Percentiles rank a stretch among this genome's conserved stretches.
Conservation (phyloP, 2,113 vertebrate genomes). For the Ptychochromis oligacanthus region DNA sequence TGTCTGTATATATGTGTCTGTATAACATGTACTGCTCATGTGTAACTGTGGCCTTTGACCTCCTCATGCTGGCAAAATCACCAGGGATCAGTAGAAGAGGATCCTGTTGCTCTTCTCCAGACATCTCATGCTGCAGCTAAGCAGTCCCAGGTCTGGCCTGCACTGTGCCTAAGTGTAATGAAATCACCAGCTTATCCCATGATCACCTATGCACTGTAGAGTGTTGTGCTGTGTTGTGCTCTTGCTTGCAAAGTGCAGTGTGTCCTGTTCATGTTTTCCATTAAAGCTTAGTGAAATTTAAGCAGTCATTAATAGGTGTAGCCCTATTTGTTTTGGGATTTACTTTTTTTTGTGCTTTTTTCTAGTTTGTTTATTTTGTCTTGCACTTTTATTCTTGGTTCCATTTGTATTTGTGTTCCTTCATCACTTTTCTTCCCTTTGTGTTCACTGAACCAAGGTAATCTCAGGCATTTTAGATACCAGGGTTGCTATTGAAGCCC, state of each 20-base stretch:
- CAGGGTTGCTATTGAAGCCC: background rate
- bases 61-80: conserved; percentile 62
- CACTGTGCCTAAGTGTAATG: conserved; percentile 49
- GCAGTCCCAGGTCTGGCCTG: conserved; percentile 82
- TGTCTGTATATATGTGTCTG: background rate
- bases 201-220: conserved; percentile 14
- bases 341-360: background rate
- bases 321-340: background rate
- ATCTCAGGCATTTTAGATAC: background rate
- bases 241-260: conserved; percentile 43
- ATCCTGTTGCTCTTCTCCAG: conserved; percentile 77
- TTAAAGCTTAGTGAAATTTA: background rate
- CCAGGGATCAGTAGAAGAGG: conserved; percentile 84
- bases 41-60: conserved; percentile 74
- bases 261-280: conserved; percentile 2
- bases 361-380: background rate
- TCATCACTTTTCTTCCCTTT: background rate
- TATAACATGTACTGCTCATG: conserved; percentile 19
- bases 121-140: conserved; percentile 76
- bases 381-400: background rate
- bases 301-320: background rate
- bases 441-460: background rate
- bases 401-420: background rate
- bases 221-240: conserved; percentile 40
- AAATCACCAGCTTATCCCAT: conserved; percentile 32